These are phyloP conservation scores for Pantherophis guttatus DNA, from an alignment of 2,113 vertebrate genomes.

Conservation along the genomic window DNA sequence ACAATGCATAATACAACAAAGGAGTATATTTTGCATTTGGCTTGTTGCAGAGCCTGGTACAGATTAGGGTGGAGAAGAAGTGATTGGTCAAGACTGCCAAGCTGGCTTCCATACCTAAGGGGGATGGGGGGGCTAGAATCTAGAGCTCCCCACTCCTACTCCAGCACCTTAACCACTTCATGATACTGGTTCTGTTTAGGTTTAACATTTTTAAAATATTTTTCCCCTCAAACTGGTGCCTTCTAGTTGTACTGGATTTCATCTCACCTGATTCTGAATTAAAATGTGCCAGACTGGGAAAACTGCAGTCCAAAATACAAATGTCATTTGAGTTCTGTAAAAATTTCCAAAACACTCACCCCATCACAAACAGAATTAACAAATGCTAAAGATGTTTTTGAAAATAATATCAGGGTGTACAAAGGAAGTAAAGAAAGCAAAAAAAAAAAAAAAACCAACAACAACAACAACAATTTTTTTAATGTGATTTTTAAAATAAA, in stretches of 20 bases:
- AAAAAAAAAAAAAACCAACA: too few relatives aligned
- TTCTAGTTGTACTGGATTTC: not conserved
- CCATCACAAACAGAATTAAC: not conserved
- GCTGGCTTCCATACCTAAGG: too few relatives aligned
- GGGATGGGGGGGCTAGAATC: too few relatives aligned
- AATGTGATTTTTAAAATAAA: not conserved
- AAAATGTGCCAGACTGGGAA: not conserved
- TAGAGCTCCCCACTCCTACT: too few relatives aligned
- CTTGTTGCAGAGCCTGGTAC: too few relatives aligned
- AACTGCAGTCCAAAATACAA: not conserved
- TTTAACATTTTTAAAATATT: too few relatives aligned
- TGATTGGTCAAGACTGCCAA: too few relatives aligned
- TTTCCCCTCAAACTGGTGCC: not conserved
- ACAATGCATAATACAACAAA: not conserved
- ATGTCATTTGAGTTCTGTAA: not conserved
- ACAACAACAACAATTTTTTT: too few relatives aligned
- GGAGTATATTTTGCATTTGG: too few relatives aligned
- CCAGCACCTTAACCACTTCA: too few relatives aligned
- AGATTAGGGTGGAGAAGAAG: too few relatives aligned
- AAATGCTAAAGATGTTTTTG: not conserved
- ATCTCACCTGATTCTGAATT: not conserved
- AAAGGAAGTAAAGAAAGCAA: not conserved
- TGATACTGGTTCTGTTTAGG: too few relatives aligned
- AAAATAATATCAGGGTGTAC: not conserved
- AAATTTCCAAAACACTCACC: not conserved